These are phyloP conservation scores for Clitarchus hookeri DNA, from an alignment of 2,888 invertebrate genomes.

Conservation along the genomic window DNA sequence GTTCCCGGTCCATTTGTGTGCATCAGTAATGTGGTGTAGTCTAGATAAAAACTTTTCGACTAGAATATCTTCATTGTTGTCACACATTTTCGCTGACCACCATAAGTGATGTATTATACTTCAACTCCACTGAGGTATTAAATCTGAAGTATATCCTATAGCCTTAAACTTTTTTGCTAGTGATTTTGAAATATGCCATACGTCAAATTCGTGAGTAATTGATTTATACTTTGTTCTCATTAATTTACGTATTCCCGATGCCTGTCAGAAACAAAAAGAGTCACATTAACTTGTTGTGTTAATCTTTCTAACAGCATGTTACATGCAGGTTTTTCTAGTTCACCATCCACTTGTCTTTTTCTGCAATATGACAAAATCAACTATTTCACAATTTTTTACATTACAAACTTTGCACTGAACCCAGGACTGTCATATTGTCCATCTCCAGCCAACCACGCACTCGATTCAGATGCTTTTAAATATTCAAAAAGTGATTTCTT, in stretches of 20 bases:
- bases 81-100: slow-evolving; percentile 16
- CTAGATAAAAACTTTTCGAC: neutral
- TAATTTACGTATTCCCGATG: slow-evolving; percentile 4
- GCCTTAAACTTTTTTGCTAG: neutral
- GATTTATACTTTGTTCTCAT: neutral
- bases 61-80: neutral
- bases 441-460: neutral
- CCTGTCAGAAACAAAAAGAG: neutral
- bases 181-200: slow-evolving; percentile 19
- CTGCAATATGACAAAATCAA: slow-evolving; percentile 23
- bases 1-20: neutral
- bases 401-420: slow-evolving; percentile 16
- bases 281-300: neutral
- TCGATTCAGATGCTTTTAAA: neutral
- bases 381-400: neutral
- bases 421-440: neutral
- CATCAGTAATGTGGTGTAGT: neutral
- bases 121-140: neutral
- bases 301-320: neutral
- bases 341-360: neutral
- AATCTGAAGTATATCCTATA: too few relatives aligned
- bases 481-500: too few relatives aligned
- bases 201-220: slow-evolving; percentile 21
- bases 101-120: neutral
- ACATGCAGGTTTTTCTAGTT: slow-evolving; percentile 20